Base-by-base conservation (phyloP, 2,797 vertebrate genomes). In the Megalops cyprinoides region DNA sequence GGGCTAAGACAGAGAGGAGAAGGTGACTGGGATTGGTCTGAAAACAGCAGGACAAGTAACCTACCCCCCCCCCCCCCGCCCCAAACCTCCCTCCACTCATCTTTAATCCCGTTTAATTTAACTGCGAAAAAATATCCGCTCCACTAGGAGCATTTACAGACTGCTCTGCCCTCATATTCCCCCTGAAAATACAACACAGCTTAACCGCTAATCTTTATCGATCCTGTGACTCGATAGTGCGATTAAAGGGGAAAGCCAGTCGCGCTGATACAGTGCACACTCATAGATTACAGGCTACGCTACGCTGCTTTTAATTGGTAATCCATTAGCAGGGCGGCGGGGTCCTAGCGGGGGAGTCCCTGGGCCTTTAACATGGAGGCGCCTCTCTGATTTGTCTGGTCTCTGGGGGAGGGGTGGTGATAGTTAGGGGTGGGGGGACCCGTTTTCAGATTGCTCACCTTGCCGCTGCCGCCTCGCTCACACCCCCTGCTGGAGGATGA, bases 51-150 rank as follows among this genome's bases (percentile, higher is more conserved):
- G 34, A 34, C 65, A 14, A 65, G 25, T 25, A 25, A n/a, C 8
- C 51, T 20, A 23, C 20, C 9, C 60, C 8, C 10, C 12, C 1
- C 15, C 56, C 4, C 25, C 58, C 60, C 60, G 6, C 2, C 31
- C 12, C 31, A n/a, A n/a, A n/a, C n/a, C n/a, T n/a, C 60, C 60
- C 31, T 14, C 28, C 28, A 34, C 28, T 15, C 12, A 37, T 14
- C 31, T 14, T 65, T 65, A 65, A 65, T 65, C 60, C 60, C 31
- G 7, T 60, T 65, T 37, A 65, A 37, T 65, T 65, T 65, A 31
- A 65, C 28, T 65, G 60, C 31, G 37, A 65, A 65, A 14, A 65
- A 65, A 65, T 65, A 65, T 31, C 34, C 31, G 18, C 60, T 65
- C 31, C 31, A 65, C 60, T 65, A 4, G 60, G 14, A 65, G 37